These are phyloP conservation scores for Malacoctenus gilli DNA, from an alignment of 2,797 vertebrate genomes.

Conservation along the genomic window DNA sequence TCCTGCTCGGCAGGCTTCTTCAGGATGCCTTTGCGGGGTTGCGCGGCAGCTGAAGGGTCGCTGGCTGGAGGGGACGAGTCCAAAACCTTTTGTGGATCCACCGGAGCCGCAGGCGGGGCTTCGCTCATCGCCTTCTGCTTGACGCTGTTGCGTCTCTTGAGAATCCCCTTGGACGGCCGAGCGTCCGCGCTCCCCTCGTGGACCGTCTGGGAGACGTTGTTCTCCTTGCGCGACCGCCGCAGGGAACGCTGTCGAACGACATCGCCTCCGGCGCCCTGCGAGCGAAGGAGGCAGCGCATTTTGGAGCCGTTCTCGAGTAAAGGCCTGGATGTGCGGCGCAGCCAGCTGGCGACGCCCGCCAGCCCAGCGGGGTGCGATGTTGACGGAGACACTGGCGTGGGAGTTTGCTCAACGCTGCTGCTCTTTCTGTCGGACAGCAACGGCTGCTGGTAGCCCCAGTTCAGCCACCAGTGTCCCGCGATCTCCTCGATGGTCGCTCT, in stretches of 20 bases:
- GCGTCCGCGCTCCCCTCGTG: slow-evolving; percentile 77
- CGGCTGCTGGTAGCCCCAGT: slow-evolving; percentile 90
- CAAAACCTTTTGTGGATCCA: slow-evolving; percentile 50
- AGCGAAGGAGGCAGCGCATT: slow-evolving; percentile 90
- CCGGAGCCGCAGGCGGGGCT: slow-evolving; percentile 30
- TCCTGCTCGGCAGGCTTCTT: slow-evolving; percentile 89
- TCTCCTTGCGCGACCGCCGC: slow-evolving; percentile 93
- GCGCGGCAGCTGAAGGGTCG: slow-evolving; percentile 17
- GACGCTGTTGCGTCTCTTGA: slow-evolving; percentile 86
- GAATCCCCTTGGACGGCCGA: slow-evolving; percentile 89
- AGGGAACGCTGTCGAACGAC: slow-evolving; percentile 91
- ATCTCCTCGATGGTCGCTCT: slow-evolving; percentile 94
- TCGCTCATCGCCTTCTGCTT: slow-evolving; percentile 82
- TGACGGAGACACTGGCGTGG: slow-evolving; percentile 17
- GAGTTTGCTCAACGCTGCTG: slow-evolving; percentile 36
- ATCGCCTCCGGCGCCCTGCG: slow-evolving; percentile 77
- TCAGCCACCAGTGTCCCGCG: slow-evolving; percentile 97
- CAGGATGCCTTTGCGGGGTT: slow-evolving; percentile 92
- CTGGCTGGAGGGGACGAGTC: slow-evolving; percentile 28
- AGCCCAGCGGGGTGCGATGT: slow-evolving; percentile 74
- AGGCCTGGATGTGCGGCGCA: slow-evolving; percentile 91
- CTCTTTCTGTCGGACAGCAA: slow-evolving; percentile 81
- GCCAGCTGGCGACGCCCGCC: slow-evolving; percentile 87
- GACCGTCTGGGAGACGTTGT: slow-evolving; percentile 85
- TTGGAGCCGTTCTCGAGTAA: slow-evolving; percentile 92